Base-by-base conservation (phyloP, 2,113 vertebrate species). In the Lophochroa leadbeateri region DNA sequence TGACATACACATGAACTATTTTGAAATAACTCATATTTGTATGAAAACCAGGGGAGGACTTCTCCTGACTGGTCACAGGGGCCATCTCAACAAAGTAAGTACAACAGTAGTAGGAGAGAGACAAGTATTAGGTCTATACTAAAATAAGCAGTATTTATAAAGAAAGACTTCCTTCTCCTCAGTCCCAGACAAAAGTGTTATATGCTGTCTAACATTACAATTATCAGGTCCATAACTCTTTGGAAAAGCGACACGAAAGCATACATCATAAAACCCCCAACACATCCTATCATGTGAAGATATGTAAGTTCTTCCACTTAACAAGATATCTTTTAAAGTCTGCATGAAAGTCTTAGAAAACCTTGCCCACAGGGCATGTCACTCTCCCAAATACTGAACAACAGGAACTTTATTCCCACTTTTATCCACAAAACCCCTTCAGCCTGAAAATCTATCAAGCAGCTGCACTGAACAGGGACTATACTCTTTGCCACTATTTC, bases 381-480 rank as follows among this genome's bases (percentile, higher is more conserved):
- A 57, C 67, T 74, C 23, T 68, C 41, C 12, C 44, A 77, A 14
- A 72, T 10, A 64, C 9, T 2, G 3, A 86, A 86, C 39, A 96
- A 80, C 49, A 95, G 49, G 52, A 76, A 64, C 33, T 71, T 91
- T 86, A 64, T 94, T 93, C 75, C 43, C 41, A 49, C 53, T 95
- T 95, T 92, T 44, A 80, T 41, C 27, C 55, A 92, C 43, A 53
- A 78, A 67, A 29, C 14, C 64, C 71, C 81, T 70, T 88, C 78
- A 93, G 71, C 63, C 91, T 96, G 82, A 96, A 89, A 96, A 93
- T 84, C 58, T 84, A n/a, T 65, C 90, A 69, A 50, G 84, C 87
- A 92, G 63, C 90, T 94, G 55, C 82, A 81, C 68, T 81, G 81
- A 96, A 68, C 65, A 83, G 86, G 76, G 86, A 87, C 67, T 60